These are phyloP conservation scores for Aleiodes sp. DNA, from an alignment of 1,140 invertebrate genomes.

Conservation along the genomic window DNA sequence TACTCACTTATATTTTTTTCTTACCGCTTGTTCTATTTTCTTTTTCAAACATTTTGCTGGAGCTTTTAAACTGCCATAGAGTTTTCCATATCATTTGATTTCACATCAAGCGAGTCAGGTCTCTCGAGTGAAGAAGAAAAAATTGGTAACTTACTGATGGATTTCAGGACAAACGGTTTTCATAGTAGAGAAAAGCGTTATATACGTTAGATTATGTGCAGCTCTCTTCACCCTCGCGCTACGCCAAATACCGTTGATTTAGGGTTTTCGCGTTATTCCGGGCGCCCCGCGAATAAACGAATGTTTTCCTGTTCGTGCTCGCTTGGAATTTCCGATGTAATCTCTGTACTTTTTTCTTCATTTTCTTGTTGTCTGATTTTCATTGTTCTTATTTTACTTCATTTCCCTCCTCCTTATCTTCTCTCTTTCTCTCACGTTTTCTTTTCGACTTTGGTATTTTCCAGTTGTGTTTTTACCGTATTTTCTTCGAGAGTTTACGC, in stretches of 20 bases:
- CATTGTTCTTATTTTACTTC: not conserved
- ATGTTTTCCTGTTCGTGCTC: conserved; percentile 48
- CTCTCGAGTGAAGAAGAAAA: not conserved
- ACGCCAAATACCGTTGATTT: conserved; percentile 46
- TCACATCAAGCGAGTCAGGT: not conserved
- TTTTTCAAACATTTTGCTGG: not conserved
- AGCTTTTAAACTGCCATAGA: not conserved
- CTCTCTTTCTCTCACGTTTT: conserved; percentile 9
- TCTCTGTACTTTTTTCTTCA: conserved; percentile 29
- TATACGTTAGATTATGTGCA: conserved; percentile 39
- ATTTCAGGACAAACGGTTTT: conserved; percentile 21
- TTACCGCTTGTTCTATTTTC: too few species aligned
- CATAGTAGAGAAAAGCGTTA: conserved; percentile 32
- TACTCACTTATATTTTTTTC: not conserved
- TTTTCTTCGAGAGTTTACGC: not conserved
- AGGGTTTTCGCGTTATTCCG: conserved; percentile 43
- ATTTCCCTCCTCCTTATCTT: not conserved
- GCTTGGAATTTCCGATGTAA: conserved; percentile 42
- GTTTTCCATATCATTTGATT: conserved; percentile 18
- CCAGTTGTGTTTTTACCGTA: not conserved
- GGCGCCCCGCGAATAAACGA: conserved; percentile 44
- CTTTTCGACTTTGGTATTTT: conserved; percentile 2
- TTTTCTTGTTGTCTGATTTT: conserved; percentile 7
- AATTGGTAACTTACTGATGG: not conserved
- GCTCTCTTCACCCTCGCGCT: conserved; percentile 6